Evolutionary conservation across 2,113 vertebrate species (phyloP), one percentile per base, ranked within the genome.

Genomic region (Corydoras maculifer): DNA sequence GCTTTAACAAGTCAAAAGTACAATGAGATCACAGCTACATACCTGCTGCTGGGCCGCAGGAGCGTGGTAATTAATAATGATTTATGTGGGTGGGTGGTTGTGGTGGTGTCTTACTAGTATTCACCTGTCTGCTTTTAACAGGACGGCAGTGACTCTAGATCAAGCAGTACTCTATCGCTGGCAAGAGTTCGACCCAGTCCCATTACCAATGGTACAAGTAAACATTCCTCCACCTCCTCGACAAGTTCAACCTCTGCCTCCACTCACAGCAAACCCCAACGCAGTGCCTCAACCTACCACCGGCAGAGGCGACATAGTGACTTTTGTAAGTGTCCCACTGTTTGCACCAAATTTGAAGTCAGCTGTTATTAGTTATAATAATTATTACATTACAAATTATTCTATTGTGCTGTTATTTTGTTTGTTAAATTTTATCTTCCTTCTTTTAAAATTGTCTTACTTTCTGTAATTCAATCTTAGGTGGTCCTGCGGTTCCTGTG

Each of bases 21-120:
- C 87, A 94, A 97, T 0, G 95, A 97, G 85, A 91, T 96, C 75
- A 95, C 92, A 0, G 93, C 94, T 82, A 97, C 93, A 68, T 97
- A 97, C 88, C 87, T 97, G 81, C 90, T 97, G 84, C 90, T 97
- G 81, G 93, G 93, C 79, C 84, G 87, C 75, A 72, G 93, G 91
- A 91, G 91, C 85, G 87, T 92, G 63, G 87, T 43, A 43, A 43
- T 8, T 43, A 43, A 5, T 5, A 8, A 53, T 53, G 13, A 53
- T 8, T 53, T 53, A 53, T 62, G 6, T 48, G 43, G 43, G 54
- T n/a, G n/a, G 54, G 18, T 25, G 18, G 18, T 25, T 13, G 14
- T 57, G 12, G 6, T 13, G 51, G 25, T 76, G 25, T 64, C 13
- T 57, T 10, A 5, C 15, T 48, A 55, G 10, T 53, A 1, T 8